Percentiles rank a stretch among this genome's conserved stretches.
Conservation (phyloP, 2,113 vertebrate genomes). For the Engystomops pustulosus region DNA sequence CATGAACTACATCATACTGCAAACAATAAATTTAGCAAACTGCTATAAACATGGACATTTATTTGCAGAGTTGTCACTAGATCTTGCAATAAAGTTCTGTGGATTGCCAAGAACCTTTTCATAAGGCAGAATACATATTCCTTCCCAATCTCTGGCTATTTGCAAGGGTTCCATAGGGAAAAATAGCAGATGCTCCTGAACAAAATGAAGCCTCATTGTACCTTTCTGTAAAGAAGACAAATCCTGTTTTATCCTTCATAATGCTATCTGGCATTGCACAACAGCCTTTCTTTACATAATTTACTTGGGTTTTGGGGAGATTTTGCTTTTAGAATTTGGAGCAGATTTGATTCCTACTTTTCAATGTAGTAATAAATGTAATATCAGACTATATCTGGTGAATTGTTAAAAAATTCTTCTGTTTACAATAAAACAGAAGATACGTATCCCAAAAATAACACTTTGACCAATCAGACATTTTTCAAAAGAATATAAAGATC, state of each 20-base stretch:
- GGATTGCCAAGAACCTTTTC: neutral
- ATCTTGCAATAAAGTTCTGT: conserved; percentile 27
- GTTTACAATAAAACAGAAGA: too few relatives aligned
- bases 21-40: conserved; percentile 22
- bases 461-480: neutral
- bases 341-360: neutral
- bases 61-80: conserved; percentile 31
- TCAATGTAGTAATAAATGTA: neutral
- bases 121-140: conserved; percentile 27
- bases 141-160: conserved; percentile 25
- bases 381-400: neutral
- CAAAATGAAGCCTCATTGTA: conserved; percentile 33
- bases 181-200: conserved; percentile 35
- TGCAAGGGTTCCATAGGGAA: conserved; percentile 21
- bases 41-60: conserved; percentile 23
- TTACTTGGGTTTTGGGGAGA: conserved; percentile 13
- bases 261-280: conserved; percentile 19
- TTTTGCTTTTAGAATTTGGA: conserved; percentile 32
- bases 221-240: conserved; percentile 32
- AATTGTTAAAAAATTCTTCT: neutral
- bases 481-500: neutral
- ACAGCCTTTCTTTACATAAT: conserved; percentile 30
- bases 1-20: conserved; percentile 22
- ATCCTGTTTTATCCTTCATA: conserved; percentile 28
- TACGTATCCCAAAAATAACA: neutral